Base-by-base conservation (phyloP, 2,888 invertebrate genomes). In the Dermolepida albohirtum region DNA sequence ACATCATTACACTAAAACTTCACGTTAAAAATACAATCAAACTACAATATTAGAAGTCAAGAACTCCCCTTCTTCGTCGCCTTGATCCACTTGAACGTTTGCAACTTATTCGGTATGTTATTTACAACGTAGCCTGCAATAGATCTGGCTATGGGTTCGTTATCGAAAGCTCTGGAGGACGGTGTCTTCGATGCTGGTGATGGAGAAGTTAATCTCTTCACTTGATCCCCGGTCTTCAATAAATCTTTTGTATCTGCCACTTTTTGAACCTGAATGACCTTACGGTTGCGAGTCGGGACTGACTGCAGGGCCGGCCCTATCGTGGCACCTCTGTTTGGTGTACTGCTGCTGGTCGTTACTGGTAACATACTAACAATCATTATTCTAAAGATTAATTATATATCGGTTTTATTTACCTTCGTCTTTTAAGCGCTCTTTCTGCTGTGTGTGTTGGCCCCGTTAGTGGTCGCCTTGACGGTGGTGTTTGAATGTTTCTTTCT, bases 331-430 rank as follows among this genome's bases (percentile, higher is more conserved):
- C 64, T 68, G 64, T 72, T 76, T 27, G 76, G 65, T 34, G 64
- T 70, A 62, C 74, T 75, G 16, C 73, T 72, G 55, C 65, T 75
- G 27, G 66, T 71, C 68, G 73, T 72, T 52, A 78, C 75, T 74
- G 75, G 74, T 69, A 77, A 73, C 52, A 86, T 85, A 77, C 86
- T 86, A 68, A 79, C 80, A 71, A 86, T 85, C 75, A 83, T 86
- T 43, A 86, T 85, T 81, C n/a, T 80, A 81, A 72, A 67, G 49
- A 69, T 63, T 68, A 70, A 68, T 57, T 39, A 65, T 54, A 70
- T 67, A 67, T 59, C 68, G 51, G 39, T 17, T 41, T 39, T 52
- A 64, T 67, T 71, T 75, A 76, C 76, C 75, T 74, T 22, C 71
- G 70, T 54, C 73, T 57, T 52, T 74, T 76, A 40, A 69, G 59